Percentiles rank a stretch among this genome's conserved stretches.
Evolutionary conservation across 2,888 invertebrate genomes (phyloP).

Genomic region (Cryptus viduatorius): DNA sequence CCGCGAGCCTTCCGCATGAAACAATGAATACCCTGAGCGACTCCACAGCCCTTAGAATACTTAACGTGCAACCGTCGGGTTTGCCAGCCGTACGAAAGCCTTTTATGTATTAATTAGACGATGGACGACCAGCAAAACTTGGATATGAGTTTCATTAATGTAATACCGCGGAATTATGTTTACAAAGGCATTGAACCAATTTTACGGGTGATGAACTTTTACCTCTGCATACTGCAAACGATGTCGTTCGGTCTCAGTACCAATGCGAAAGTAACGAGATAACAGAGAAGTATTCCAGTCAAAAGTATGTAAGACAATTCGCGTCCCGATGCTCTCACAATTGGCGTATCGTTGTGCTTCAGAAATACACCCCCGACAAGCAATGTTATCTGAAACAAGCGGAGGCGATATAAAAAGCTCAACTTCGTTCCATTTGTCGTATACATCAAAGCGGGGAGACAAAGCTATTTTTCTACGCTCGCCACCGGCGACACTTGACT

Average conservation of each 20-base stretch:
- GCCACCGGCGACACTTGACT: too few relatives aligned
- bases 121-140: constrained; percentile 12
- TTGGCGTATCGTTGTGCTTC: constrained; percentile 96
- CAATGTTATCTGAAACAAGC: constrained; percentile 81
- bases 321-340: constrained; percentile 97
- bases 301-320: constrained; percentile 96
- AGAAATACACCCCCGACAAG: constrained; percentile 93
- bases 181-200: not conserved
- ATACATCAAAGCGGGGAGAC: not conserved
- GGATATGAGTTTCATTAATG: constrained; percentile 33
- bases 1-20: not conserved
- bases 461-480: not conserved
- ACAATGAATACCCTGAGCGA: not conserved
- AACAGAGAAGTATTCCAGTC: constrained; percentile 95
- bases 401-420: not conserved
- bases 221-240: constrained; percentile 96
- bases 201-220: constrained; percentile 57
- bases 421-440: not conserved
- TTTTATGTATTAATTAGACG: constrained; percentile 37
- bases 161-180: constrained; percentile 6
- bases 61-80: not conserved
- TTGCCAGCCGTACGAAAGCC: not conserved
- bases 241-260: constrained; percentile 95
- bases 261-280: constrained; percentile 96
- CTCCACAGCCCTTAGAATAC: too few relatives aligned